These are phyloP conservation scores for Trissonchulus sp. DNA, from an alignment of 2,888 invertebrate species.

Conservation along the genomic window DNA sequence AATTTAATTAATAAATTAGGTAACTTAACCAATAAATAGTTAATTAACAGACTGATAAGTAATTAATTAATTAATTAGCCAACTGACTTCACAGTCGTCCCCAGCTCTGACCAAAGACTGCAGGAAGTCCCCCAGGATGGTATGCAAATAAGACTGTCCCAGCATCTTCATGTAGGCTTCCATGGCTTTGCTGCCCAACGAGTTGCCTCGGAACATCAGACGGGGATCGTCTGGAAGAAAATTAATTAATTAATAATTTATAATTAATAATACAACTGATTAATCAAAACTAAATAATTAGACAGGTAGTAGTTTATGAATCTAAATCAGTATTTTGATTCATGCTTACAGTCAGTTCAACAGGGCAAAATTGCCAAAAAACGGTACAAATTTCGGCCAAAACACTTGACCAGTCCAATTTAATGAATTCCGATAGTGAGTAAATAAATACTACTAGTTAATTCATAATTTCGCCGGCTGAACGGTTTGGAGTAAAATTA, in stretches of 20 bases:
- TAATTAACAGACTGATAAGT: background rate
- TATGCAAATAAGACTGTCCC: constrained; percentile 74
- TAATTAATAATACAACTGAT: too few species aligned
- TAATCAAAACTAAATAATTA: too few species aligned
- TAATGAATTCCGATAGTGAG: too few species aligned
- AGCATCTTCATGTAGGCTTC: constrained; percentile 84
- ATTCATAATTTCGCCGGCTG: too few species aligned
- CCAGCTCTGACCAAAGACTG: constrained; percentile 57
- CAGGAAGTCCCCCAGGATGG: constrained; percentile 70
- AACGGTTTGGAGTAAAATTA: too few species aligned
- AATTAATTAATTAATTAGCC: background rate
- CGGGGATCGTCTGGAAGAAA: constrained; percentile 66
- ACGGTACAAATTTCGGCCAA: too few species aligned
- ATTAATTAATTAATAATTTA: background rate
- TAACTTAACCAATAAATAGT: background rate
- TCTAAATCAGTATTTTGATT: too few species aligned
- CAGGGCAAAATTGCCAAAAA: too few species aligned
- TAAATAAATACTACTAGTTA: too few species aligned
- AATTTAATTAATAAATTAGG: background rate
- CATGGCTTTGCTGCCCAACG: constrained; percentile 87
- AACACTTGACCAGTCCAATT: too few species aligned
- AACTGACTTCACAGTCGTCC: constrained; percentile 58
- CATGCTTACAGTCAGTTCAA: too few species aligned
- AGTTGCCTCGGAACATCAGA: constrained; percentile 83
- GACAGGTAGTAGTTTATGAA: too few species aligned